A percentile compares a stretch with the other conserved stretches of the same genome.
Conservation (phyloP, 2,797 vertebrate genomes). For the Amblyraja radiata region DNA sequence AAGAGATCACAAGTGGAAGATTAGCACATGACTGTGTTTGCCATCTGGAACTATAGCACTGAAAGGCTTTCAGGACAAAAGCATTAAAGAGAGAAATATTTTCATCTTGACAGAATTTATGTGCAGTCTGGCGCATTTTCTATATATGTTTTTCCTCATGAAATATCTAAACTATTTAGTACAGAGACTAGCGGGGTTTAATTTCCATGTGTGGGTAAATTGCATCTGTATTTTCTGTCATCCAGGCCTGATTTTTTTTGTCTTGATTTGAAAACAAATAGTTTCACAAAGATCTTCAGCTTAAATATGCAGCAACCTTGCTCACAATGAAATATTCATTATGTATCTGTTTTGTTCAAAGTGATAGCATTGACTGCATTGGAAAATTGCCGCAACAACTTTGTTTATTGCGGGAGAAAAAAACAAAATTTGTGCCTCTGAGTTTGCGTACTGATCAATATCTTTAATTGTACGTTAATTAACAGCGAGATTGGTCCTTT, state of each 20-base stretch:
- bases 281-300: not conserved
- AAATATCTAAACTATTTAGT: not conserved
- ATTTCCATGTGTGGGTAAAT: not conserved
- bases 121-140: not conserved
- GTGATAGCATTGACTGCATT: too few relatives aligned
- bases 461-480: not conserved
- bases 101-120: not conserved
- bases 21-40: constrained; percentile 20
- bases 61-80: not conserved
- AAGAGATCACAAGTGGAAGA: constrained; percentile 21
- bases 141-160: not conserved
- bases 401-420: not conserved
- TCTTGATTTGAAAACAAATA: not conserved
- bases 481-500: not conserved
- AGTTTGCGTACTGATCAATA: not conserved
- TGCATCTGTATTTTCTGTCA: not conserved
- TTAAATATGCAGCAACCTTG: not conserved
- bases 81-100: not conserved
- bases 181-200: not conserved
- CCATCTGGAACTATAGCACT: constrained; percentile 21
- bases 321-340: not conserved
- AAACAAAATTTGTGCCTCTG: not conserved
- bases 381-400: not conserved
- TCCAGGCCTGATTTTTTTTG: not conserved
- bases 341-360: not conserved